Conservation (phyloP, 2,888 invertebrate genomes). For the Stenotaenia linearis region DNA sequence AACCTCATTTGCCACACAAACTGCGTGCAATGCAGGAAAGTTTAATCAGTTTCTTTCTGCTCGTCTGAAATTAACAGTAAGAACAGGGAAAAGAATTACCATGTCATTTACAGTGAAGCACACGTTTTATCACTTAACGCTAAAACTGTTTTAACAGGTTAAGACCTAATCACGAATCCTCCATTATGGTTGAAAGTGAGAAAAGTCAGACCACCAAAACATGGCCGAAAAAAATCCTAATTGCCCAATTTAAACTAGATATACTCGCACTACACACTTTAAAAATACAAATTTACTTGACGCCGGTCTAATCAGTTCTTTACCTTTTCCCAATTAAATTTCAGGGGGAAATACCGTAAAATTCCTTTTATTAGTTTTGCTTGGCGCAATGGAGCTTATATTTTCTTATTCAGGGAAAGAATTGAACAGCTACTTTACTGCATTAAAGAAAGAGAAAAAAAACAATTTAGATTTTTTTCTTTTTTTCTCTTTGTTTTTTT, state of each 20-base stretch:
- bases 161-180: slow-evolving; percentile 1
- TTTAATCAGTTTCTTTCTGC: slow-evolving; percentile 1
- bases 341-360: not conserved
- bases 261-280: not conserved
- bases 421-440: not conserved
- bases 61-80: not conserved
- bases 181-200: not conserved
- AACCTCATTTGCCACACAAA: slow-evolving; percentile 9
- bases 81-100: not conserved
- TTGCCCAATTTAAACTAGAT: not conserved
- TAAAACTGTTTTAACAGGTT: slow-evolving; percentile 9
- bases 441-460: not conserved
- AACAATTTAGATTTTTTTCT: not conserved
- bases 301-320: not conserved
- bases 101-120: not conserved
- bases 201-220: not conserved
- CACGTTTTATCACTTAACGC: slow-evolving; percentile 9
- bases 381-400: not conserved
- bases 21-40: slow-evolving; percentile 9
- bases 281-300: not conserved
- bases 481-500: not conserved
- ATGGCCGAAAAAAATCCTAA: not conserved
- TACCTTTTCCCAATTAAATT: not conserved
- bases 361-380: not conserved
- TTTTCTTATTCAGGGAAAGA: not conserved